Base-by-base conservation (phyloP, 2,888 invertebrate genomes). In the Selenia dentaria region DNA sequence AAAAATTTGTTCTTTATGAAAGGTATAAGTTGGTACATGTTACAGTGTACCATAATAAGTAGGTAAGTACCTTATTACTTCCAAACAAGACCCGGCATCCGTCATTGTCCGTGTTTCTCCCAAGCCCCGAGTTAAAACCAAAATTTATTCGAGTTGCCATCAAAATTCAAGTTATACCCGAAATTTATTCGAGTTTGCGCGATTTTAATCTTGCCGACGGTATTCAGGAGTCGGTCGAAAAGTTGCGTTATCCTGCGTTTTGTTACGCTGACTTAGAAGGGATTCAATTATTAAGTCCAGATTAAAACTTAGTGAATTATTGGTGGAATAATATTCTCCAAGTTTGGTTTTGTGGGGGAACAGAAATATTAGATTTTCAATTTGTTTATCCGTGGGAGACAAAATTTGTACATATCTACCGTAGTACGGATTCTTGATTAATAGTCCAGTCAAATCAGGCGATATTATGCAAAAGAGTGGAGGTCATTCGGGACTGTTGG, bases 231-330 rank as follows among this genome's bases (percentile, higher is more conserved):
- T 22, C 22, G 22, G 22, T 8, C 8, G 6, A 1, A 6, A 55
- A 56, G 45, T 53, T 20, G 36, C 40, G 42, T 52, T 59, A 59
- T 59, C 54, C 56, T 3, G 16, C 45, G 35, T 31, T 41, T 14
- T 29, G 55, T 46, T 39, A 51, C 47, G 59, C 53, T 53, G 57
- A 51, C 52, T 54, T 54, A 52, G 41, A 27, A 48, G 41, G 57
- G 44, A 51, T 47, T 47, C 59, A 50, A 51, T 59, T 59, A 53
- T 49, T 53, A 53, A 57, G 54, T 50, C 51, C 54, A 50, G 60
- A 54, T 59, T 57, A 59, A 53, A 62, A 60, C 56, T 60, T 57
- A 29, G 33, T 50, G 55, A 58, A 38, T 57, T 57, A 54, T 54
- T 54, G 50, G 57, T 35, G 28, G 25, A 39, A 24, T 43, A 39